A percentile compares a stretch with the other conserved stretches of the same genome.
Evolutionary conservation across 92 coral and sea anemone genomes (phyloP).

Genomic region (Bergia puertoricense): DNA sequence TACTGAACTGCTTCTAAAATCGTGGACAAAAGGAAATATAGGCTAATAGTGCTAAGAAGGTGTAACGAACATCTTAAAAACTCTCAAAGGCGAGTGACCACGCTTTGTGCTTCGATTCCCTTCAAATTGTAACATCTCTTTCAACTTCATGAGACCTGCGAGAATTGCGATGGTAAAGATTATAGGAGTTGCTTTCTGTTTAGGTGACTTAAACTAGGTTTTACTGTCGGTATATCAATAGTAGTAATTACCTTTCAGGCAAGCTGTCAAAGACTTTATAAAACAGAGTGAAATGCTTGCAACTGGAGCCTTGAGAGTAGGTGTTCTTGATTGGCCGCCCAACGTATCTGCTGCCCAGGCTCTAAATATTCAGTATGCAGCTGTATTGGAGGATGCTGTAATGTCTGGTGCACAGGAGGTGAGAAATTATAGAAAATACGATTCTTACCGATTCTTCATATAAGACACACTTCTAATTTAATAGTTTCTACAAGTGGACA

Average conservation of each 20-base stretch:
- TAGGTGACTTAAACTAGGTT: background rate
- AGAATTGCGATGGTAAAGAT: background rate
- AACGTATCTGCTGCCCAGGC: slow-evolving; percentile 63
- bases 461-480: background rate
- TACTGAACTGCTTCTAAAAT: background rate
- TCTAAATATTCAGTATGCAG: slow-evolving; percentile 73
- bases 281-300: slow-evolving; percentile 67
- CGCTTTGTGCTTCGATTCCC: background rate
- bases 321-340: slow-evolving; percentile 83
- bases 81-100: background rate
- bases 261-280: slow-evolving; percentile 80
- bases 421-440: background rate
- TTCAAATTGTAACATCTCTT: background rate
- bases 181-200: background rate
- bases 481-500: too few relatives aligned
- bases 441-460: background rate
- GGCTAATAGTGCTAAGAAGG: background rate
- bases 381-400: slow-evolving; percentile 57
- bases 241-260: slow-evolving; percentile 46
- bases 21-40: background rate
- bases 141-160: background rate
- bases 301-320: slow-evolving; percentile 75
- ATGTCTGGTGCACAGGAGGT: slow-evolving; percentile 62
- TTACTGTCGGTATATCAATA: background rate
- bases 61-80: background rate